Base-by-base conservation (phyloP, 2,797 vertebrate species). In the Leuciscus waleckii region DNA sequence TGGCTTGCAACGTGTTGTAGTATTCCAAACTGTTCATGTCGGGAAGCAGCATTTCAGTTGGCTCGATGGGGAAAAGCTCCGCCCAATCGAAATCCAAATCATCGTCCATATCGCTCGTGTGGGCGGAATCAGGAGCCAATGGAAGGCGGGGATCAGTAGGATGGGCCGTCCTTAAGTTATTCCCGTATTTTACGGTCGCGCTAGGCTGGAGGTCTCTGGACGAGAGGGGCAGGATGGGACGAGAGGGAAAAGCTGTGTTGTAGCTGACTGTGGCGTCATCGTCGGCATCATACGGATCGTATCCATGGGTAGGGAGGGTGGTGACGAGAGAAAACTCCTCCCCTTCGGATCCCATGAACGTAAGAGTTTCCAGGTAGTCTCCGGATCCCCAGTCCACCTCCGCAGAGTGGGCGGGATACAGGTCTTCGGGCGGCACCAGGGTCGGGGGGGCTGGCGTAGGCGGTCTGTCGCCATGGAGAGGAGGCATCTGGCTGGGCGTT, bases 381-480 rank as follows among this genome's bases (percentile, higher is more conserved):
- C 97, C 97, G 0, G 97, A 98, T 10, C 96, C 97, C 93, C 93
- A 91, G 0, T 96, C 95, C 7, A 94, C 94, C 69, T 97, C 97
- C 7, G 91, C 86, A 5, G 94, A 92, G 32, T 93, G 93, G 0
- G 91, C 68, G 5, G 95, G 91, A 63, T 94, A 94, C 89, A 90
- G 92, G 67, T 89, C 90, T 84, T 90, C 90, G 4, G 91, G 88
- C 11, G 92, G 89, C 65, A 93, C 84, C 26, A 94, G 91, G 35
- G 92, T 93, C 0, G 91, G 92, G 16, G 94, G 92, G 79, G 96
- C 96, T 79, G 95, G 92, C 7, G 89, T 91, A 37, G 96, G 95
- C 85, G 94, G 94, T 51, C 90, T 87, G 79, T 94, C 91, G 0
- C 94, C 95, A 77, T 92, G 93, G 0, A 92, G 89, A 11, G 92